Base-by-base conservation (phyloP, 2,888 invertebrate genomes). In the Trypoxylon attenuatum region DNA sequence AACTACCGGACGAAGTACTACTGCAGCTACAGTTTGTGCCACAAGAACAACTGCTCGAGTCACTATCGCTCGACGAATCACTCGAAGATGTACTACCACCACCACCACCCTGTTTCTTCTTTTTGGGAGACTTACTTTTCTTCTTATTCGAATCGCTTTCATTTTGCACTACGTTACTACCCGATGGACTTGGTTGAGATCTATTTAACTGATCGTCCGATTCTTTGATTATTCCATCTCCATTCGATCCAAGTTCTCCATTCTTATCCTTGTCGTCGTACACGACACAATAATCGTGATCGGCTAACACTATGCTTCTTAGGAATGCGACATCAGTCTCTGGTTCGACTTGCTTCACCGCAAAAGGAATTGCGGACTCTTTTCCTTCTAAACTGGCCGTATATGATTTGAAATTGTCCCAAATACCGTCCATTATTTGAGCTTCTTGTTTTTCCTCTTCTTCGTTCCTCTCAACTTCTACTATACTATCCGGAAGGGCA, bases 11-110 rank as follows among this genome's bases (percentile, higher is more conserved):
- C 50, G 92, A 92, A 53, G 92, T 91, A 49, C 92, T 92, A 4
- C 92, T 93, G 82, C 95, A 95, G 69, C 94, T 94, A 80, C 95
- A 95, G 82, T 95, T 94, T 0, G 94, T 92, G 2, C 94, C 94
- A 82, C 95, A 95, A 0, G 94, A 93, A 81, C 95, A 95, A 80
- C 93, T 94, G 0, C 89, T 90, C 0, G 94, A 93, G 74, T 91
- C 92, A 67, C 93, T 93, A 76, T 92, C 93, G 73, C 93, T 93
- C 68, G 94, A 94, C 16, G 94, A 93, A 76, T 91, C 92, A 80
- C 93, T 94, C 0, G 94, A 93, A 0, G 94, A 93, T 16, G 92
- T 92, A 66, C 90, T 87, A 23, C 87, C 88, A 39, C 79, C 82
- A 66, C 90, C 87, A 23, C 87, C 88, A 39, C 79, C 82, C 55